Base-by-base conservation (phyloP, 2,113 vertebrate species). In the human (Homo sapiens) region DNA sequence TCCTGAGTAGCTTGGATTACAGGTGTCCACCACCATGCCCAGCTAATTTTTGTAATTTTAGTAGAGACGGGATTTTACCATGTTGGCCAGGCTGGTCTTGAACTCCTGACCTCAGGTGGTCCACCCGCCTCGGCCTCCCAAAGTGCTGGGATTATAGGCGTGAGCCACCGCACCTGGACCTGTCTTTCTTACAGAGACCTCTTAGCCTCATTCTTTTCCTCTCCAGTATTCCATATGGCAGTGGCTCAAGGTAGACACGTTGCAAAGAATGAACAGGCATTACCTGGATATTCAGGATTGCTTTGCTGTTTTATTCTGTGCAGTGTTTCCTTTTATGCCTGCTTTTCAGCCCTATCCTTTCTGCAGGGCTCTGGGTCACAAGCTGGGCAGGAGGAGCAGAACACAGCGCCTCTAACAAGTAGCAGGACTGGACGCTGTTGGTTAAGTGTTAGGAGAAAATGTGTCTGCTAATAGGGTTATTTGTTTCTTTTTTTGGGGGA, bases 181-280 rank as follows among this genome's bases (percentile, higher is more conserved):
- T 27, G 40, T 25, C 32, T 75, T 70, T 68, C 78, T 80, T 27
- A 2, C 0, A 3, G 50, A n/a, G 27, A 57, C n/a, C 22, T 61
- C 32, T 43, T 11, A 2, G 23, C 12, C 27, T 9, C 30, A 9
- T n/a, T 43, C 45, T 30, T 32, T 73, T 45, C 52, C 9, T 72
- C 12, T 10, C 20, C 20, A 6, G 27, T 9, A 30, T 35, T 2
- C 32, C 40, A 0, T 8, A 25, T 43, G 78, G 32, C 61, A 10
- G 2, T 9, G 40, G 45, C 78, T 43, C 6, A 22, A 76, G 18
- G 27, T 14, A 23, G 48, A 22, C 6, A 8, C 35, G 25, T 6
- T 9, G 2, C 52, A 1, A 6, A 81, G 83, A 20, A 52, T 22
- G 61, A 50, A 13, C 0, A 1, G 40, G 23, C 35, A 0, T 6